Evolutionary conservation across 2,797 vertebrate genomes (phyloP).

Genomic region (Lepidocolaptes lacrymiger): DNA sequence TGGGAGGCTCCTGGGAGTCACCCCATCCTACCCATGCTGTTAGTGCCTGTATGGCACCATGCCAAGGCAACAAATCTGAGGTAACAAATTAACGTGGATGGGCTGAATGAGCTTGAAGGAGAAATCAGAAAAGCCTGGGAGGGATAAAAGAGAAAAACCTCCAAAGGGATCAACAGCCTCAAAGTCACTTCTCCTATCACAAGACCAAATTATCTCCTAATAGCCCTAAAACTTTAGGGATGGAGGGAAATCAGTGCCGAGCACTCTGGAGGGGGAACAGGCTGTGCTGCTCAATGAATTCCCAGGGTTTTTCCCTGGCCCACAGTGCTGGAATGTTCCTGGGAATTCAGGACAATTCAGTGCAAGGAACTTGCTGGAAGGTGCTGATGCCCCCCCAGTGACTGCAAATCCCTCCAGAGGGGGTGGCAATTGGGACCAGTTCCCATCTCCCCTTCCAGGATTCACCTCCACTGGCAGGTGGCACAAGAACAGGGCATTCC

Average conservation of each 20-base stretch:
- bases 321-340: neutral
- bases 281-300: constrained; percentile 1
- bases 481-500: neutral
- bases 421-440: neutral
- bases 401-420: neutral
- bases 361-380: neutral
- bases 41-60: neutral
- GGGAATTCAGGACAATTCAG: neutral
- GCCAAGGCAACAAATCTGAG: neutral
- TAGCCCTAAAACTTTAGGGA: neutral
- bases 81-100: neutral
- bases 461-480: neutral
- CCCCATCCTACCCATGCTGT: neutral
- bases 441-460: neutral
- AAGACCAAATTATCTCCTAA: neutral
- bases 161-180: neutral
- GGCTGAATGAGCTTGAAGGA: neutral
- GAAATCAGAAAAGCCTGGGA: neutral
- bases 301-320: neutral
- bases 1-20: neutral
- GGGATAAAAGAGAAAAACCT: neutral
- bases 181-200: neutral
- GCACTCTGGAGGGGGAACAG: fast-evolving
- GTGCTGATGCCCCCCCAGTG: neutral
- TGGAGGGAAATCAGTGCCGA: neutral